phyloP scores from a whole-genome alignment of 2,113 vertebrate genomes.

The Gymnocephalus cernua region DNA sequence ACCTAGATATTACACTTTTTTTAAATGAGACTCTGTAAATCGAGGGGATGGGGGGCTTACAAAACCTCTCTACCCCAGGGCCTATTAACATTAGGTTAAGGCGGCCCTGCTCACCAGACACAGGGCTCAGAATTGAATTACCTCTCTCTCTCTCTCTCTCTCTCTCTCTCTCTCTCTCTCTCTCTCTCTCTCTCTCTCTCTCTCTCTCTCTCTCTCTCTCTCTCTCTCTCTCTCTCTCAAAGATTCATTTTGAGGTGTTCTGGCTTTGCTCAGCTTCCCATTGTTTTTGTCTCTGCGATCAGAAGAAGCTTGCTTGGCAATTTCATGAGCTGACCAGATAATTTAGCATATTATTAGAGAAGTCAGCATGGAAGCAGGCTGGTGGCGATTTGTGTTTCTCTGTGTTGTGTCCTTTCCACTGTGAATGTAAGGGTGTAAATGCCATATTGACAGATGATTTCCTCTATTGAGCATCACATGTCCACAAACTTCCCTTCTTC shows the following conservation, averaged over 20 bases:
- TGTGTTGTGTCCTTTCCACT: neutral
- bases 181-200: neutral
- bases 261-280: conserved; percentile 70
- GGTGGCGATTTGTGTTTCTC: neutral
- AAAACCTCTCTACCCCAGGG: no score
- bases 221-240: neutral
- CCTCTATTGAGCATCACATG: conserved; percentile 10
- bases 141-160: neutral
- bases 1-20: no score
- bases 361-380: conserved; percentile 11
- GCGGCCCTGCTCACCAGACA: conserved; percentile 69
- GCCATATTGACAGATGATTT: neutral
- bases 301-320: conserved; percentile 19
- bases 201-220: neutral
- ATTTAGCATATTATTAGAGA: conserved; percentile 33
- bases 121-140: conserved; percentile 70
- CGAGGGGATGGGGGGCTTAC: no score
- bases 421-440: neutral
- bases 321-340: conserved; percentile 33
- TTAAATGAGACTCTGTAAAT: no score
- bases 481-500: conserved; percentile 11
- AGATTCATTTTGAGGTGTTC: conserved; percentile 73
- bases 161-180: conserved; percentile 4
- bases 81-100: no score
- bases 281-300: conserved; percentile 36